A percentile compares a stretch with the other conserved stretches of the same genome.
phyloP scores from a whole-genome alignment of 2,888 invertebrate species.

The Cosmorhoe ocellata region DNA sequence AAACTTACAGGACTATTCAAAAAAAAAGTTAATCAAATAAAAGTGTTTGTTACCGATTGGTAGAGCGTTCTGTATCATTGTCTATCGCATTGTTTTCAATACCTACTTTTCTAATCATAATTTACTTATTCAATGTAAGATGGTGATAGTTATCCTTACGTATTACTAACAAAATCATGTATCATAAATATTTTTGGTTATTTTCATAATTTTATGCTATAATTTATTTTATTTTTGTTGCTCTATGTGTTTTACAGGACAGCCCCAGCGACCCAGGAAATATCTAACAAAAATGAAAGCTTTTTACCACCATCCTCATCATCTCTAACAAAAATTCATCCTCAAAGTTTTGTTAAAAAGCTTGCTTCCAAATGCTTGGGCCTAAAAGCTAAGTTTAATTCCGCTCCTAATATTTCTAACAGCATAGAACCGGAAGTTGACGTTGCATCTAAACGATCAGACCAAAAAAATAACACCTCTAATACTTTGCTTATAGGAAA shows the following conservation, averaged over 20 bases:
- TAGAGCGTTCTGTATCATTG: slow-evolving; percentile 13
- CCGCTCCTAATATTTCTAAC: slow-evolving; percentile 78
- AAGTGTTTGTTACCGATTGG: slow-evolving; percentile 53
- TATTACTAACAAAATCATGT: slow-evolving; percentile 14
- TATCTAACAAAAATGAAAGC: slow-evolving; percentile 71
- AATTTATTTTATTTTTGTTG: slow-evolving; percentile 62
- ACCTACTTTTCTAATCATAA: not conserved
- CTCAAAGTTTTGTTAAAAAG: slow-evolving; percentile 78
- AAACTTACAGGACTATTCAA: slow-evolving; percentile 35
- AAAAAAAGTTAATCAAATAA: slow-evolving; percentile 57
- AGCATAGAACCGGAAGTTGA: slow-evolving; percentile 63
- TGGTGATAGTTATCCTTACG: not conserved
- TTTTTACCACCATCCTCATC: slow-evolving; percentile 72
- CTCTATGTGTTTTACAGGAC: slow-evolving; percentile 80
- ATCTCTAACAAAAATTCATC: slow-evolving; percentile 69
- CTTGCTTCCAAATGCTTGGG: slow-evolving; percentile 81
- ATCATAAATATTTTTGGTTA: slow-evolving; percentile 13
- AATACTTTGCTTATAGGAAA: slow-evolving; percentile 73
- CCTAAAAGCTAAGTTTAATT: slow-evolving; percentile 75
- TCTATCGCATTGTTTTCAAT: no score
- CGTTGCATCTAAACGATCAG: slow-evolving; percentile 57
- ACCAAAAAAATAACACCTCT: slow-evolving; percentile 53
- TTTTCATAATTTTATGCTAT: slow-evolving; percentile 36
- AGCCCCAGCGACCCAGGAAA: slow-evolving; percentile 77
- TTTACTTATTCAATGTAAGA: not conserved